These are phyloP conservation scores for Luscinia megarhynchos DNA, from an alignment of 2,797 vertebrate genomes.

Conservation along the genomic window DNA sequence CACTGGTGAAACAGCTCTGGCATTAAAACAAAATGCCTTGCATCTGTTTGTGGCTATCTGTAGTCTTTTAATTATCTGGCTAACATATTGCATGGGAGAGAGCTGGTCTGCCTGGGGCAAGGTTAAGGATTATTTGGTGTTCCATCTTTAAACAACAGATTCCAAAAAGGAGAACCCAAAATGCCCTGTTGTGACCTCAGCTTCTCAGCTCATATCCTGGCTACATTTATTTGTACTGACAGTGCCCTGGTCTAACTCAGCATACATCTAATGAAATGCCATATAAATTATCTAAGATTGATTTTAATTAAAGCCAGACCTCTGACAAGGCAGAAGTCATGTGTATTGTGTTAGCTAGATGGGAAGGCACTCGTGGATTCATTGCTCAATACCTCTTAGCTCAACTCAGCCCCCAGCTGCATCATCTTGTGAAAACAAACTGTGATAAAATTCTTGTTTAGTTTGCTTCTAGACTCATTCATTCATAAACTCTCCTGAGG, in stretches of 20 bases:
- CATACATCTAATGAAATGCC: conserved; percentile 21
- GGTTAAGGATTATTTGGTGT: background rate
- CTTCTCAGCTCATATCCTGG: background rate
- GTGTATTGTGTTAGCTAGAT: background rate
- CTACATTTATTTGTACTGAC: background rate
- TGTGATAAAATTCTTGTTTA: background rate
- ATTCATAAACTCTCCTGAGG: background rate
- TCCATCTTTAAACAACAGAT: background rate
- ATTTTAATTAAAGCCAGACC: conserved; percentile 50
- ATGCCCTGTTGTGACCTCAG: background rate
- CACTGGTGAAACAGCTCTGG: background rate
- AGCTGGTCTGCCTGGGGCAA: background rate
- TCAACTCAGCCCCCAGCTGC: background rate
- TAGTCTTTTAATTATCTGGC: conserved; percentile 41
- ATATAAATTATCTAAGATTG: conserved; percentile 37
- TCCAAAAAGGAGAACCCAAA: background rate
- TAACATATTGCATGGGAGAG: background rate
- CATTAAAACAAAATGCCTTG: background rate
- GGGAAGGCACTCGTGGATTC: background rate
- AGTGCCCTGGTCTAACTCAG: conserved; percentile 3
- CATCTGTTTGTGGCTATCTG: conserved; percentile 41
- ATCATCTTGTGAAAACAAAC: background rate
- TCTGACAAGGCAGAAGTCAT: background rate
- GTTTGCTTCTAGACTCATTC: background rate
- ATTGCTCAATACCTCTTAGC: background rate